Evolutionary conservation across 1,140 invertebrate genomes (phyloP).

Genomic region (Cotesia vestalis): DNA sequence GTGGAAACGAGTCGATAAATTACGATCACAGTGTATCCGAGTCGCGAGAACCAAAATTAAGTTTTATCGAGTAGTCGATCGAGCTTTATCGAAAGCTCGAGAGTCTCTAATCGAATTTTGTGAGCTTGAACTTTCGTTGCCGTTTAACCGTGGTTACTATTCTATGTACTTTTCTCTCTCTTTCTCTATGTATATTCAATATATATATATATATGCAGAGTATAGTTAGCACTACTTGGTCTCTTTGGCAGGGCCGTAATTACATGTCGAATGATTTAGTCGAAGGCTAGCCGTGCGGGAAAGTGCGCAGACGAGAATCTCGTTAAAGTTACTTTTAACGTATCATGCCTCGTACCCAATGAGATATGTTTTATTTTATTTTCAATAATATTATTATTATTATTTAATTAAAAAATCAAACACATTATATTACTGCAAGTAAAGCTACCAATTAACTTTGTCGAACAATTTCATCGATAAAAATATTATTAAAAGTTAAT

Average conservation of each 20-base stretch:
- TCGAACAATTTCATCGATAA: neutral
- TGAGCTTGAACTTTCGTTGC: neutral
- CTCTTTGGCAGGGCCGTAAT: slow-evolving; percentile 9
- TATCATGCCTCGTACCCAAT: neutral
- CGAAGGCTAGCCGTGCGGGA: neutral
- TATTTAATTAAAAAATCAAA: neutral
- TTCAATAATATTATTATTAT: neutral
- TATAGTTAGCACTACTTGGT: neutral
- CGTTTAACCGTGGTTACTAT: slow-evolving; percentile 10
- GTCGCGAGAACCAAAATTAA: neutral
- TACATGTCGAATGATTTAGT: slow-evolving; percentile 27
- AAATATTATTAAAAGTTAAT: slow-evolving; percentile 1
- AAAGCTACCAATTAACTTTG: no score
- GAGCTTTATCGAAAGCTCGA: slow-evolving; percentile 21
- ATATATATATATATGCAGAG: neutral
- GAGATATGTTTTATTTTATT: neutral
- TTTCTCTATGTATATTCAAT: neutral
- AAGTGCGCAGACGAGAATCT: slow-evolving; percentile 1
- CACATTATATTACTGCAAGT: no score
- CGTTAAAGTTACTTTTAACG: slow-evolving; percentile 4
- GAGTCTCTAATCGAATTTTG: slow-evolving; percentile 25
- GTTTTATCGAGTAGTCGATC: slow-evolving; percentile 13
- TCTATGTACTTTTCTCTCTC: neutral
- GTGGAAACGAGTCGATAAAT: slow-evolving; percentile 14
- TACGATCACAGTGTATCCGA: slow-evolving; percentile 6